Evolutionary conservation across 2,113 vertebrate species (phyloP), one percentile per base, ranked within the genome.

Genomic region (Ovis aries): DNA sequence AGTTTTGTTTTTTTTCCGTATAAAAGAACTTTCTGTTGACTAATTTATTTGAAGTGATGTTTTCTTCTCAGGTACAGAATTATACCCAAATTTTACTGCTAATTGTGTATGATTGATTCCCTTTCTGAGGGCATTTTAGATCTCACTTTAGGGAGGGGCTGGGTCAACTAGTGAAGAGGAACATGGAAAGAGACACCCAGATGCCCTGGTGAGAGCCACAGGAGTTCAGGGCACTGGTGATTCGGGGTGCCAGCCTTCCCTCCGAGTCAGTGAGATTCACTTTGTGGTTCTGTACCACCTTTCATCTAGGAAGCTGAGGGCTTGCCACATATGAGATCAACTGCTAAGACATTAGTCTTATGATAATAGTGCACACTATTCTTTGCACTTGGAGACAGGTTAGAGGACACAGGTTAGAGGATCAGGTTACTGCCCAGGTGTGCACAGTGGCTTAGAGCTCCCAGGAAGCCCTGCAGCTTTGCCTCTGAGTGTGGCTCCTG

Each of bases 11-110:
- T 71, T 71, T 87, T 82, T 48, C 33, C 17, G 29, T 62, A 84
- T 29, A 14, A 95, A 88, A 94, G 25, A 94, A 74, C 16, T 67
- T 91, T 74, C 50, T 74, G 27, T 94, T 96, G 78, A 81, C 64
- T 95, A 36, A 90, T 90, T 45, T 96, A 81, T 89, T 93, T 84
- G 78, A 98, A 85, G 43, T 95, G 29, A 71, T n/a, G 36, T 36
- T 11, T 50, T 15, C 55, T 57, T 33, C 33, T 14, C 27, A 53
- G 27, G 52, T 45, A 74, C 25, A 82, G 48, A 96, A 57, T 87
- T 81, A 64, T 74, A 96, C 57, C 36, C 96, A 33, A 31, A 92
- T 62, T 53, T 96, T 52, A 43, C 31, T 96, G 31, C 78, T 81
- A 62, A 45, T 94, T 90, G 74, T 64, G 64, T 36, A 81, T 40